Evolutionary conservation across 2,113 vertebrate genomes (phyloP).

Genomic region (Dipodomys merriami): DNA sequence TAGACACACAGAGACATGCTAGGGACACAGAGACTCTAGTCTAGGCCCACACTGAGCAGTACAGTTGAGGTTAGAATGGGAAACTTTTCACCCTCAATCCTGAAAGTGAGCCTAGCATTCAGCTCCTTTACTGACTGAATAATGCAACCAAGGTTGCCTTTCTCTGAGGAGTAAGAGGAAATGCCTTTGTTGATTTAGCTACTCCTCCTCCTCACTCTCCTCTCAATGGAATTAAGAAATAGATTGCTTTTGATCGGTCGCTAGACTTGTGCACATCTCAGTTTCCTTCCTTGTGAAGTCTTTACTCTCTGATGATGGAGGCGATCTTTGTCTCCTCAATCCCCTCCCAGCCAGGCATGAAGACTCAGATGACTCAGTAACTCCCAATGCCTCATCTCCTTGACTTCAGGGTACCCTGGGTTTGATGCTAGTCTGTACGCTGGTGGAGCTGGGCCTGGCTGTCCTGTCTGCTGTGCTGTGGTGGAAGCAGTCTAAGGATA

Average conservation of each 20-base stretch:
- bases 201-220: not conserved
- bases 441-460: conserved; percentile 11
- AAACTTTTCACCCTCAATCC: not conserved
- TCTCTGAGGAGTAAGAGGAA: not conserved
- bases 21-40: not conserved
- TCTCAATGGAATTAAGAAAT: not conserved
- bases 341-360: too few relatives aligned
- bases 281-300: not conserved
- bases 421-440: not conserved
- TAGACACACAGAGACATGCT: not conserved
- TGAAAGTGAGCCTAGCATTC: not conserved
- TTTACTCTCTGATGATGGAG: not conserved
- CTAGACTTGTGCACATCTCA: not conserved
- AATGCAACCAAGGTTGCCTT: not conserved
- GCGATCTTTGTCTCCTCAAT: not conserved
- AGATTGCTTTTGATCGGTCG: not conserved
- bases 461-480: not conserved
- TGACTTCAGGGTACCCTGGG: conserved; percentile 20
- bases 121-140: not conserved
- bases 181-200: not conserved
- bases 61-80: too few relatives aligned
- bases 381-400: not conserved
- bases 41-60: not conserved
- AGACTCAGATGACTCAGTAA: rapidly evolving
- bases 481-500: not conserved